phyloP scores from a whole-genome alignment of 2,113 vertebrate species.

The Coptodon rendalli region DNA sequence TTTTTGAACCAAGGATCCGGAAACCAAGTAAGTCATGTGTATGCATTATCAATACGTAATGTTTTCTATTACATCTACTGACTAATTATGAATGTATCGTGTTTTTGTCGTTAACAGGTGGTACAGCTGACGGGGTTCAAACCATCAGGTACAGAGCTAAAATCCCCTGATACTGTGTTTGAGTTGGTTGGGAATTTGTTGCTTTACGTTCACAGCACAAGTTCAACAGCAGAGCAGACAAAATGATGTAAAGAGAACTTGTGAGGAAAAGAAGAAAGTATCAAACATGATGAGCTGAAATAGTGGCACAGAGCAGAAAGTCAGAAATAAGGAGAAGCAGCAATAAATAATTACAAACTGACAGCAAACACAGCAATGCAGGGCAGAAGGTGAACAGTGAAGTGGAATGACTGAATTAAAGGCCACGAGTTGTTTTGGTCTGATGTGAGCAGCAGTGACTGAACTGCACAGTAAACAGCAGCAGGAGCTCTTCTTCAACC shows the following conservation, averaged over 20 bases:
- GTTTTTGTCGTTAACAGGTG: slow-evolving; percentile 63
- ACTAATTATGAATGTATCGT: not conserved
- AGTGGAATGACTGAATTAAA: not conserved
- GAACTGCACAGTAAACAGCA: not conserved
- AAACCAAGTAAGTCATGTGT: slow-evolving; percentile 63
- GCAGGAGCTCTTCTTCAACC: not conserved
- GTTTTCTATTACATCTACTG: not conserved
- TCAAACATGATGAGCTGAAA: not conserved
- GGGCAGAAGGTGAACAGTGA: not conserved
- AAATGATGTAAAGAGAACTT: not conserved
- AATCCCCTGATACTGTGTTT: not conserved
- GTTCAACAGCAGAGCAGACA: not conserved
- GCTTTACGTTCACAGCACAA: not conserved
- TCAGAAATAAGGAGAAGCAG: not conserved
- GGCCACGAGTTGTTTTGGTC: not conserved
- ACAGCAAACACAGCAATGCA: not conserved
- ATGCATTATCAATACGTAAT: not conserved
- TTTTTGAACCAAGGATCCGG: slow-evolving; percentile 58
- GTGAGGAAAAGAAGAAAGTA: not conserved
- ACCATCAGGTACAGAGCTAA: slow-evolving; percentile 72
- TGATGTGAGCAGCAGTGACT: not conserved
- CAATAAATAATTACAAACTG: not conserved
- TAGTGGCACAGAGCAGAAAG: not conserved
- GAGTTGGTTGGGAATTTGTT: not conserved
- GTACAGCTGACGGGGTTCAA: slow-evolving; percentile 88